phyloP scores from a whole-genome alignment of 92 coral and sea anemone genomes.

The Epizoanthus stellaris region DNA sequence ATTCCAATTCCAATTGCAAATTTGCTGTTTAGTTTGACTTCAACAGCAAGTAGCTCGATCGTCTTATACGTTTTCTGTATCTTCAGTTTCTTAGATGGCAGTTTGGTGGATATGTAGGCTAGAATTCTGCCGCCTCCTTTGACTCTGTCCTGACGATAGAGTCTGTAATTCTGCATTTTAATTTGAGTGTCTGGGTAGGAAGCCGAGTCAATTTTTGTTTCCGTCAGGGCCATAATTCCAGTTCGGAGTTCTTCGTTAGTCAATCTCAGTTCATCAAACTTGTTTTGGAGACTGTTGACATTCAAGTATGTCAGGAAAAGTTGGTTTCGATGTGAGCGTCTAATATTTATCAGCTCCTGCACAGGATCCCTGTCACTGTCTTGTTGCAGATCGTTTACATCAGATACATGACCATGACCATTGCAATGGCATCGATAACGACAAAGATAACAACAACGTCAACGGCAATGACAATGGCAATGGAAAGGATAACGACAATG shows the following conservation, averaged over 20 bases:
- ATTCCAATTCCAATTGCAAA: constrained; percentile 12
- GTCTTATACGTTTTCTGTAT: constrained; percentile 26
- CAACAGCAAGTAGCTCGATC: constrained; percentile 44
- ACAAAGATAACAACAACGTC: too few relatives aligned
- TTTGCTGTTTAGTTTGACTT: constrained; percentile 20
- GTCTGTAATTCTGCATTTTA: constrained; percentile 29
- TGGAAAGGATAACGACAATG: too few relatives aligned
- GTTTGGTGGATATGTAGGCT: constrained; percentile 16
- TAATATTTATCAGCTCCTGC: constrained; percentile 16
- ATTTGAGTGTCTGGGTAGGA: constrained; percentile 46
- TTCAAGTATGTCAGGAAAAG: constrained; percentile 11
- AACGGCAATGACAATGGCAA: too few relatives aligned
- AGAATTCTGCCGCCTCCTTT: constrained; percentile 58
- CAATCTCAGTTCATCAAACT: background rate
- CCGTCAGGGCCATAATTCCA: constrained; percentile 38
- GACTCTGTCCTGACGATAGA: constrained; percentile 52
- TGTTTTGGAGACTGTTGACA: constrained; percentile 1
- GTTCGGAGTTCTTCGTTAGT: constrained; percentile 37
- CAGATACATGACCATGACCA: too few relatives aligned
- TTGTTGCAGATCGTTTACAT: too few relatives aligned
- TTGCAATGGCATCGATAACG: too few relatives aligned
- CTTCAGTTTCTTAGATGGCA: background rate
- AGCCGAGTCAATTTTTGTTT: constrained; percentile 46
- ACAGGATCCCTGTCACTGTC: constrained; percentile 4
- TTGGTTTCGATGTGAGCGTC: constrained; percentile 24